Evolutionary conservation across 2,797 vertebrate species (phyloP).

Genomic region (Darevskia mixta): DNA sequence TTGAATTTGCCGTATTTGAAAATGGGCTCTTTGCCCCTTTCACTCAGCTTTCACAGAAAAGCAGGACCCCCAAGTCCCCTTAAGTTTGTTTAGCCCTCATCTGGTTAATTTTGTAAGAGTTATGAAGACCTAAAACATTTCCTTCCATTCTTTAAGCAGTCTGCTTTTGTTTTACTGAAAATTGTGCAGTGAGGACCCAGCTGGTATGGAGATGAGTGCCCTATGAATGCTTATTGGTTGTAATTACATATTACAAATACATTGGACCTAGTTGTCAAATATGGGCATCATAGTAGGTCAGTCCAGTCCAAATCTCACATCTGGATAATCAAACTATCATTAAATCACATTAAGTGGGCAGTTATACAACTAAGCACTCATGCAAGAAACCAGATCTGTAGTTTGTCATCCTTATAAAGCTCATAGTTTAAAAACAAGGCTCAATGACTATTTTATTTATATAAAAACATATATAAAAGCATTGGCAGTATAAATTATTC

Average conservation of each 20-base stretch:
- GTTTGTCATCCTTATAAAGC: not conserved
- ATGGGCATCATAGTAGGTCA: not conserved
- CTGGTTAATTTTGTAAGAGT: too few relatives aligned
- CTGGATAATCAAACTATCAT: constrained; percentile 12
- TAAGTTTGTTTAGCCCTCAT: not conserved
- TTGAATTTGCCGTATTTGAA: not conserved
- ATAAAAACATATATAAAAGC: constrained; percentile 4
- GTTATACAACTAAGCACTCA: not conserved
- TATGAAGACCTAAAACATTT: not conserved
- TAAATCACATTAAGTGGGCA: constrained; percentile 11
- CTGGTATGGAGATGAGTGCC: constrained; percentile 3
- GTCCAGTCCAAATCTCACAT: constrained; percentile 12
- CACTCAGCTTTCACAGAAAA: not conserved
- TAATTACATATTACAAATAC: constrained; percentile 2
- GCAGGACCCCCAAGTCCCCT: not conserved
- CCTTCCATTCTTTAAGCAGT: not conserved
- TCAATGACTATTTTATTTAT: not conserved
- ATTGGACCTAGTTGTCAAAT: constrained; percentile 18
- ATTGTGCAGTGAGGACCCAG: not conserved
- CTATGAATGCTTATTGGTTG: constrained; percentile 21
- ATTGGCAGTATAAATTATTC: not conserved
- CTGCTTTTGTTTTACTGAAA: not conserved
- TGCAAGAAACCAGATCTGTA: not conserved
- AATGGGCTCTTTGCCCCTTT: not conserved
- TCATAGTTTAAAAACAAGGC: constrained; percentile 1